phyloP scores from a whole-genome alignment of 92 coral and sea anemone genomes.

The Bergia sp. region DNA sequence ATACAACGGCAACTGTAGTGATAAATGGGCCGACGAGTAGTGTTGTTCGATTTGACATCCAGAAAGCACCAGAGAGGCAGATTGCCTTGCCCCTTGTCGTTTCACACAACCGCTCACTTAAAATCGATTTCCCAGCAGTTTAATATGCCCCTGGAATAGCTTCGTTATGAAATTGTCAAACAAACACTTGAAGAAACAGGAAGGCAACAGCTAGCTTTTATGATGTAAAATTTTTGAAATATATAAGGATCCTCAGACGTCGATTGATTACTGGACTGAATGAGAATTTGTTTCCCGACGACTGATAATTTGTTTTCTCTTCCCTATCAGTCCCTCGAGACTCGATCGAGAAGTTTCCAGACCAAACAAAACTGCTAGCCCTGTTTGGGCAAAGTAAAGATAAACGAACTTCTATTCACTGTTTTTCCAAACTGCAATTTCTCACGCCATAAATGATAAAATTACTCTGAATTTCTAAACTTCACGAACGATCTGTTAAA shows the following conservation, averaged over 20 bases:
- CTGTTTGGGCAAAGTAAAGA: conserved; percentile 16
- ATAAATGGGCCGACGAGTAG: not conserved
- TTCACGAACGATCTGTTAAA: conserved; percentile 8
- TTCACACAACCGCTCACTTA: conserved; percentile 8
- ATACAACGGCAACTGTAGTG: conserved; percentile 1
- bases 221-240: conserved; percentile 12
- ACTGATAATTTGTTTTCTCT: not conserved
- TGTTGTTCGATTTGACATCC: conserved; percentile 8
- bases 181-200: not conserved
- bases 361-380: not conserved
- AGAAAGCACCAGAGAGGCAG: conserved; percentile 19
- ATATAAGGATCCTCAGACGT: not conserved
- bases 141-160: not conserved
- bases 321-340: not conserved
- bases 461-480: conserved; percentile 12
- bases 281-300: conserved; percentile 12
- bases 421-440: not conserved
- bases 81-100: not conserved
- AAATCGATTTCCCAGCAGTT: not conserved
- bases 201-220: not conserved
- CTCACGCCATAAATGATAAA: conserved; percentile 3
- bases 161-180: not conserved
- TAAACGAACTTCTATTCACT: not conserved
- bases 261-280: conserved; percentile 1
- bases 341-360: not conserved